phyloP scores from a whole-genome alignment of 2,113 vertebrate genomes.

The Crotophaga sulcirostris region DNA sequence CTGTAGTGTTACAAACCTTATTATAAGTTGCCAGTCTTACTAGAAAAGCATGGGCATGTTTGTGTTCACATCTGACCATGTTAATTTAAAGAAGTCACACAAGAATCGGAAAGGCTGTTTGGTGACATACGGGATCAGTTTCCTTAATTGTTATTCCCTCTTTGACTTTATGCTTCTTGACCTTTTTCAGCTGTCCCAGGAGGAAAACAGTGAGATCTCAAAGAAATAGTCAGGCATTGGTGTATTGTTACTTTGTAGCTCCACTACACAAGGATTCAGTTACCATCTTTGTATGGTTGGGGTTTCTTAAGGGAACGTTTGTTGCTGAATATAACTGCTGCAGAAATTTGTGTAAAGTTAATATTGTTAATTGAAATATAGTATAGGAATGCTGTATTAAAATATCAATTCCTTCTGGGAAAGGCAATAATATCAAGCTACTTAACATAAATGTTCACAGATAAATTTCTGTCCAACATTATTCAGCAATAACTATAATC shows the following conservation, averaged over 20 bases:
- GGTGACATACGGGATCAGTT: background rate
- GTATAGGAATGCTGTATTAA: background rate
- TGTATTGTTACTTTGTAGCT: background rate
- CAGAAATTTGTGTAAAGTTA: background rate
- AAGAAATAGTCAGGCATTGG: background rate
- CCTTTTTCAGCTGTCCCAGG: constrained; percentile 19
- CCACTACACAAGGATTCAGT: background rate
- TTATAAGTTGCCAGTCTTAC: background rate
- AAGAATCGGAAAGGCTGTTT: constrained; percentile 32
- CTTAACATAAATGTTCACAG: background rate
- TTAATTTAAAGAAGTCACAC: constrained; percentile 1
- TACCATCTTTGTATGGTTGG: background rate
- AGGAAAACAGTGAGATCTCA: background rate
- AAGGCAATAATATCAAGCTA: background rate
- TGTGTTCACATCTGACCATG: background rate
- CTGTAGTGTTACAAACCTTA: background rate
- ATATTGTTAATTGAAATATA: background rate
- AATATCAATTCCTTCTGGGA: background rate
- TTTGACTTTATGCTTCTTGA: constrained; percentile 20
- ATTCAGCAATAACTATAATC: background rate
- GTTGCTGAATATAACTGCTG: background rate
- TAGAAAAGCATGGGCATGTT: background rate
- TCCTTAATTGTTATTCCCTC: constrained; percentile 3
- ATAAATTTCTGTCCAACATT: background rate
- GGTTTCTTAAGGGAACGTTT: background rate